Base-by-base conservation (phyloP, 2,113 vertebrate genomes). In the Pyrgilauda ruficollis region DNA sequence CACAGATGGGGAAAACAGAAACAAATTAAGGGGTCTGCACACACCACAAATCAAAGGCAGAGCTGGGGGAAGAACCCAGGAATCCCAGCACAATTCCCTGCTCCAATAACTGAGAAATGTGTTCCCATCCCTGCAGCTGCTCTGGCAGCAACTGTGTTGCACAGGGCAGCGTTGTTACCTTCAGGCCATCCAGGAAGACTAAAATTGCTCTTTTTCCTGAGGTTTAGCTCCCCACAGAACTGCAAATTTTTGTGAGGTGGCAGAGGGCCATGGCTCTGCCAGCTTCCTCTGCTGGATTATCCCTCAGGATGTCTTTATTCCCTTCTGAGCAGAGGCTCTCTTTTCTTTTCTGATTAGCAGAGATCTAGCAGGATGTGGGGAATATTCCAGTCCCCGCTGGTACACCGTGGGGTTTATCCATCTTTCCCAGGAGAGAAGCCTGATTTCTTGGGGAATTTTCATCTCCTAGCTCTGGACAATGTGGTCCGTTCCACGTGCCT, bases 1-100 rank as follows among this genome's bases (percentile, higher is more conserved):
- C 90, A 49, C 96, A 96, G 93, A 94, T 75, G 88, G 93, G 89
- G 47, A 84, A 93, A 96, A 81, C 92, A 96, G 88, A 81, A 72
- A 81, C 39, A 83, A 93, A 96, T 94, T 67, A 74, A 70, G 75
- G 93, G 87, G 87, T 73, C 75, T 94, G 95, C 87, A 70, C 85
- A 70, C 63, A 83, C 55, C 85, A 83, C 85, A 80, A 95, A 94
- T 95, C 95, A 95, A 92, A 94, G 84, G 89, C 93, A 93, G 87
- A 37, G 75, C 92, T 67, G 56, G 55, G 52, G 79, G 72, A 41
- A 83, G 63, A 53, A 24, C 58, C 59, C 58, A n/a, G 63, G 58
- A 63, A 93, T 77, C 87, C 75, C 0, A 66, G 63, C 82, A 77
- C 87, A 63, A 61, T 86, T 95, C 94, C 84, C 75, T 80, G 69